Conservation (phyloP, 1,140 invertebrate species). For the Drosophila nebulosa region DNA sequence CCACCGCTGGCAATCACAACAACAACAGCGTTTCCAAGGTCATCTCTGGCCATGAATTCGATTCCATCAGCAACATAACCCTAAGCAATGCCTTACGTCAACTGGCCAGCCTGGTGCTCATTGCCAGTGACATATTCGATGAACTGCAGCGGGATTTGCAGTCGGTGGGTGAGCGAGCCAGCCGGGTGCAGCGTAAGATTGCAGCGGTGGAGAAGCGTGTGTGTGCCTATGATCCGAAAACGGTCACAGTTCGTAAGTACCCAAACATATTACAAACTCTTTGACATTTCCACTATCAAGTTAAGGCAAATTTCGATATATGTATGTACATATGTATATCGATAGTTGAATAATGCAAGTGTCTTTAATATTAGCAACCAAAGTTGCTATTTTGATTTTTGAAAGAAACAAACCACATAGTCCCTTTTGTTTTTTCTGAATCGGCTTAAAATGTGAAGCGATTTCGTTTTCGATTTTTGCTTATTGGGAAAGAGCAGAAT, state of each 20-base stretch:
- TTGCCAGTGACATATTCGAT: slow-evolving; percentile 89
- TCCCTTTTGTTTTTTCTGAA: no score
- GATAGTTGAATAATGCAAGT: no score
- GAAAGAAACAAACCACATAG: no score
- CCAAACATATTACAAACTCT: no score
- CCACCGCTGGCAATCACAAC: slow-evolving; percentile 34
- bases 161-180: slow-evolving; percentile 85
- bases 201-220: slow-evolving; percentile 84
- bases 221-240: slow-evolving; percentile 87
- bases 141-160: slow-evolving; percentile 87
- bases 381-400: no score
- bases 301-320: no score
- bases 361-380: no score
- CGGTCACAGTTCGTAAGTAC: slow-evolving; percentile 92
- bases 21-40: slow-evolving; percentile 34
- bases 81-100: slow-evolving; percentile 89
- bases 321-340: no score
- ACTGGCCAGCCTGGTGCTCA: slow-evolving; percentile 88
- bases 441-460: no score
- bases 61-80: slow-evolving; percentile 89
- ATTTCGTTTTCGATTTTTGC: no score
- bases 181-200: slow-evolving; percentile 85
- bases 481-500: no score
- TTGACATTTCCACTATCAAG: neutral
- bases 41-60: slow-evolving; percentile 85